Evolutionary conservation across 2,888 invertebrate species (phyloP).

Genomic region (Uropetala carovei): DNA sequence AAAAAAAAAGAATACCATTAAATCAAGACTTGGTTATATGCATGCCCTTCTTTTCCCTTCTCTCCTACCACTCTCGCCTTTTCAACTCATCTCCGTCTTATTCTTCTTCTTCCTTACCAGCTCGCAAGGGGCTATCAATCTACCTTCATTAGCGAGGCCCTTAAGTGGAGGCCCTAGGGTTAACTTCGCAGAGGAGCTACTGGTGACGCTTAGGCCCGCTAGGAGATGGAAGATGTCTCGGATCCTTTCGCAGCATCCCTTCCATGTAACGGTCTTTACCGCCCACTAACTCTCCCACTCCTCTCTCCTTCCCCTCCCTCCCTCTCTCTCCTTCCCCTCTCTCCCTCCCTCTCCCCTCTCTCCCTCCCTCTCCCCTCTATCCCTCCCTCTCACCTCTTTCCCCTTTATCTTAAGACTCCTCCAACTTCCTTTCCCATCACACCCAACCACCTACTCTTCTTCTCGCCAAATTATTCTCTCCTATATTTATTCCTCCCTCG

Average conservation of each 20-base stretch:
- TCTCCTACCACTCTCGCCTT: neutral
- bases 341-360: neutral
- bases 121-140: constrained; percentile 55
- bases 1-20: no score
- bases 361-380: neutral
- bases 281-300: neutral
- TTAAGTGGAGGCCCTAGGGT: constrained; percentile 30
- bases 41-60: neutral
- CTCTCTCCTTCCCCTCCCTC: neutral
- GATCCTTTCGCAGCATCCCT: neutral
- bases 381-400: neutral
- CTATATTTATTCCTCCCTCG: no score
- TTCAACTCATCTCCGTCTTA: neutral
- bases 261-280: neutral
- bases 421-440: neutral
- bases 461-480: no score
- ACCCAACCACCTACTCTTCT: neutral
- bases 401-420: neutral
- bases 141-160: constrained; percentile 43
- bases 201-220: constrained; percentile 11
- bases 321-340: neutral
- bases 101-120: neutral
- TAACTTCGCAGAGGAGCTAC: constrained; percentile 8
- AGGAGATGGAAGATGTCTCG: neutral
- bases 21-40: constrained; percentile 32